A percentile compares a stretch with the other conserved stretches of the same genome.
Evolutionary conservation across 1,140 invertebrate species (phyloP).

Genomic region (Apis cerana): DNA sequence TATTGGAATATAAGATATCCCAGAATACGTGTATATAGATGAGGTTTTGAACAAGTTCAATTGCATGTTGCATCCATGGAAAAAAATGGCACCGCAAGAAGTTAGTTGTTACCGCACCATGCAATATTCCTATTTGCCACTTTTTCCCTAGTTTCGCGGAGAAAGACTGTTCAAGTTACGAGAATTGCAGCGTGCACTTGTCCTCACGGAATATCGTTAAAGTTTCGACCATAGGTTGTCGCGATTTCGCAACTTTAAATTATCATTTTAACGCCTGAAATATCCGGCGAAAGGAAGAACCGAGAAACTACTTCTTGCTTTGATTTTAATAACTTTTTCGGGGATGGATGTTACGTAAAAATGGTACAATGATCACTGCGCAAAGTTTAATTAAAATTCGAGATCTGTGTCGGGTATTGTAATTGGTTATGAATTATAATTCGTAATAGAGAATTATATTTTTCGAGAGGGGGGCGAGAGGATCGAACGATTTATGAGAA

Average conservation of each 20-base stretch:
- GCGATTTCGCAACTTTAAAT: constrained; percentile 61
- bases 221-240: constrained; percentile 56
- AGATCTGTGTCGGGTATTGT: too few relatives aligned
- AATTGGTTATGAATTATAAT: too few relatives aligned
- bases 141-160: constrained; percentile 15
- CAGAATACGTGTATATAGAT: not conserved
- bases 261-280: constrained; percentile 51
- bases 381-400: too few relatives aligned
- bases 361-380: not conserved
- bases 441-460: too few relatives aligned
- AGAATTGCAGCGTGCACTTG: constrained; percentile 11
- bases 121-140: constrained; percentile 2
- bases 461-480: too few relatives aligned
- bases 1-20: not conserved
- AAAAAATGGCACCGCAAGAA: constrained; percentile 5
- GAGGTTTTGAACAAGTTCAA: constrained; percentile 51
- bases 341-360: not conserved
- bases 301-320: not conserved
- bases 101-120: constrained; percentile 13
- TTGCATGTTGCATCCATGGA: not conserved
- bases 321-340: constrained; percentile 12
- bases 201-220: constrained; percentile 59
- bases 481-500: too few relatives aligned
- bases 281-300: not conserved
- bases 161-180: constrained; percentile 9